A percentile compares a stretch with the other conserved stretches of the same genome.
Evolutionary conservation across 2,113 vertebrate genomes (phyloP).

Genomic region (Crotalus helleri): DNA sequence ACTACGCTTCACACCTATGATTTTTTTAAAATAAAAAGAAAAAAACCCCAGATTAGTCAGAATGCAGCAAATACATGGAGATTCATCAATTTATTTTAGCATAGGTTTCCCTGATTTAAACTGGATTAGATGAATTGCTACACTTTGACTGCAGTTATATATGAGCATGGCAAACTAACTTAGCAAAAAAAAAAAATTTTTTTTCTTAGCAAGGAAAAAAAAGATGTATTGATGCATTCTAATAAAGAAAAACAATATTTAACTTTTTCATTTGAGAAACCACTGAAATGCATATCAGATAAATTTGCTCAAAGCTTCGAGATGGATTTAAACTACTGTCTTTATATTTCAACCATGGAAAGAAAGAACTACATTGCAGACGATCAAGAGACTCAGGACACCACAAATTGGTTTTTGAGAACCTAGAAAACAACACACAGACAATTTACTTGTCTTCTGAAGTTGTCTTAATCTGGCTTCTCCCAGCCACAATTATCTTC

Average conservation of each 20-base stretch:
- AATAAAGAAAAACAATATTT: background rate
- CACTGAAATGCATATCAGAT: background rate
- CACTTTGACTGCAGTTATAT: background rate
- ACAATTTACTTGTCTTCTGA: background rate
- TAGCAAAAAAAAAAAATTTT: background rate
- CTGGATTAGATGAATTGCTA: background rate
- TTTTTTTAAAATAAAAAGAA: background rate
- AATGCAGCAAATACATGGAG: background rate
- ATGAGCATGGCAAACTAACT: background rate
- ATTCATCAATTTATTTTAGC: background rate
- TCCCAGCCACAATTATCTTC: no score
- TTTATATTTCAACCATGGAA: background rate
- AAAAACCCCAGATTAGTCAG: background rate
- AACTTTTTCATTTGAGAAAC: background rate
- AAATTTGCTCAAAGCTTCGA: background rate
- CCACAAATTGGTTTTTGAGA: background rate
- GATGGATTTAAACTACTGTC: background rate
- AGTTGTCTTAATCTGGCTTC: background rate
- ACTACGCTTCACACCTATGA: constrained; percentile 68
- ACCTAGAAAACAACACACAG: background rate
- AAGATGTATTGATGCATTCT: background rate
- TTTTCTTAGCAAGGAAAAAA: background rate
- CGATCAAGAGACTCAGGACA: background rate
- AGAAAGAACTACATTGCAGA: background rate
- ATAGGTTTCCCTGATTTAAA: background rate